A percentile compares a stretch with the other conserved stretches of the same genome.
Conservation (phyloP, 2,113 vertebrate genomes). For the Saimiri boliviensis region DNA sequence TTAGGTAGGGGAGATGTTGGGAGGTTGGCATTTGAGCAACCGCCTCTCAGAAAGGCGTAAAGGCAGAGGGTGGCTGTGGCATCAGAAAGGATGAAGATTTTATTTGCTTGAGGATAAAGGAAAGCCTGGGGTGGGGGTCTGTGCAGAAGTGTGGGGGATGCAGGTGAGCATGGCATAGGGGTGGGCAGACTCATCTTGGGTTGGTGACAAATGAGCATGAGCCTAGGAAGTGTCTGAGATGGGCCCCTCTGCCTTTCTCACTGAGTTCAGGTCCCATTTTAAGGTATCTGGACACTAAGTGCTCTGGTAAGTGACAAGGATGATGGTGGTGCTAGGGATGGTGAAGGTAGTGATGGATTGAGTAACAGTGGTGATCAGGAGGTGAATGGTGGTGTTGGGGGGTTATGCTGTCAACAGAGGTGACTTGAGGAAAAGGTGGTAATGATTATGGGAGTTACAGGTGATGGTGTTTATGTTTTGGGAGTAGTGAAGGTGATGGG, state of each 20-base stretch:
- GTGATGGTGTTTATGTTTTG: background rate
- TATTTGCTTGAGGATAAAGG: background rate
- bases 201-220: background rate
- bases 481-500: background rate
- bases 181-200: background rate
- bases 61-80: background rate
- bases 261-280: background rate
- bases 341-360: background rate
- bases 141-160: background rate
- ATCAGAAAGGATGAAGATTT: background rate
- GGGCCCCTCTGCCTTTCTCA: background rate
- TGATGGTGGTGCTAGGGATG: too few species aligned
- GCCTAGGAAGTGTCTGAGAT: background rate
- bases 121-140: background rate
- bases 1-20: background rate
- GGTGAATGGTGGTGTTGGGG: background rate
- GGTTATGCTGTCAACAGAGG: background rate
- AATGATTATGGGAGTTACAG: background rate
- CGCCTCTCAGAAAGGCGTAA: background rate
- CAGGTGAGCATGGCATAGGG: background rate
- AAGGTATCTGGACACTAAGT: background rate
- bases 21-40: background rate
- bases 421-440: background rate
- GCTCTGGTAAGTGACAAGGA: background rate
- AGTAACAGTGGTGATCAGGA: background rate